phyloP scores from a whole-genome alignment of 1,140 invertebrate species.

The Drosophila fuyamai region DNA sequence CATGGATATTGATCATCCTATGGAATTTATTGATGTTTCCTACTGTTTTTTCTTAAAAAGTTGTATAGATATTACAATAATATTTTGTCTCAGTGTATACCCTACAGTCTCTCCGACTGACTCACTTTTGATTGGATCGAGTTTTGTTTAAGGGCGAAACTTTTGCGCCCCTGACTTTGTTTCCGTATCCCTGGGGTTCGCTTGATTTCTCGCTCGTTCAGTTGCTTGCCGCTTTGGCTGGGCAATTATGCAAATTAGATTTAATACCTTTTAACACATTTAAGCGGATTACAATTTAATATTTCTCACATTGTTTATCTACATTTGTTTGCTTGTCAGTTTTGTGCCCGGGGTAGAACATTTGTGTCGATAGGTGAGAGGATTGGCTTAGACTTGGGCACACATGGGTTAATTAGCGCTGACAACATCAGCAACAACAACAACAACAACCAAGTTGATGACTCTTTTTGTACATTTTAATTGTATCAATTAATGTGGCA shows the following conservation, averaged over 20 bases:
- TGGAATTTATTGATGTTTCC: too few relatives aligned
- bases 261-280: slow-evolving; percentile 83
- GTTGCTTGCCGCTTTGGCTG: slow-evolving; percentile 27
- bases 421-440: slow-evolving; percentile 12
- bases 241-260: slow-evolving; percentile 84
- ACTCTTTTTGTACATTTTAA: slow-evolving; percentile 79
- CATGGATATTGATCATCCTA: too few relatives aligned
- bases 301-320: slow-evolving; percentile 75
- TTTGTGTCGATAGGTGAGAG: slow-evolving; percentile 47
- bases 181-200: slow-evolving; percentile 7
- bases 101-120: slow-evolving; percentile 11
- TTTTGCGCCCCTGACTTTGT: slow-evolving; percentile 39
- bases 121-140: slow-evolving; percentile 75
- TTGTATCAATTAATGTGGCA: slow-evolving; percentile 67
- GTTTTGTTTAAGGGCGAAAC: slow-evolving; percentile 43
- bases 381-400: slow-evolving; percentile 18
- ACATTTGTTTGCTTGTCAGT: slow-evolving; percentile 49
- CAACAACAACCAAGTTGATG: slow-evolving; percentile 26
- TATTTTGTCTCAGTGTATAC: slow-evolving; percentile 4
- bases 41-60: too few relatives aligned
- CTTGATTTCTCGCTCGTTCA: slow-evolving; percentile 20
- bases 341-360: slow-evolving; percentile 14
- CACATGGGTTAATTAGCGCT: slow-evolving; percentile 73
- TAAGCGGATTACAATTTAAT: slow-evolving; percentile 85
- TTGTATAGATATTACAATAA: too few relatives aligned